phyloP scores from a whole-genome alignment of 2,113 vertebrate species.

The Scomber colias region DNA sequence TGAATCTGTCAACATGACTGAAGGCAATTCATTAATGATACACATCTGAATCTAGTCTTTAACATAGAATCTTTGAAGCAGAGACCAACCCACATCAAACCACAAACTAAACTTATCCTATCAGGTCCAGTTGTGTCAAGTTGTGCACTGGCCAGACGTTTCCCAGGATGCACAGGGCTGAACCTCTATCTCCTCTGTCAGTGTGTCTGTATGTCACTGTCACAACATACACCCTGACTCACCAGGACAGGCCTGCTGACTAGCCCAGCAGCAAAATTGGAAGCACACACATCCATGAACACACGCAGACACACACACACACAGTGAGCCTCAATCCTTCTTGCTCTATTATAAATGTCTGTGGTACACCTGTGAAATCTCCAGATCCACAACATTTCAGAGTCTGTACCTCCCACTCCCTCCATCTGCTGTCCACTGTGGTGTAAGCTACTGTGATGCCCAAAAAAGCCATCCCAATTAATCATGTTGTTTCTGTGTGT shows the following conservation, averaged over 20 bases:
- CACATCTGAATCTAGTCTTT: background rate
- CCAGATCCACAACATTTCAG: conserved; percentile 39
- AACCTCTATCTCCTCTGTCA: conserved; percentile 59
- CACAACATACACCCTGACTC: conserved; percentile 61
- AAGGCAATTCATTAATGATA: background rate
- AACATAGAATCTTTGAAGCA: background rate
- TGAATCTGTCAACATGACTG: background rate
- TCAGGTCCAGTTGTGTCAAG: conserved; percentile 44
- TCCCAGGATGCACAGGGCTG: conserved; percentile 46
- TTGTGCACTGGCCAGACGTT: conserved; percentile 45
- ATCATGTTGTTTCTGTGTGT: conserved; percentile 39
- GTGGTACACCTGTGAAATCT: conserved; percentile 63
- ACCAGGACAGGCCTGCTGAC: conserved; percentile 71
- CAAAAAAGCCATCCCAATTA: conserved; percentile 44
- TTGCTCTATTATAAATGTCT: conserved; percentile 39
- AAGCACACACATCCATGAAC: conserved; percentile 24
- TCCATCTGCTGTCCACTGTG: conserved; percentile 57
- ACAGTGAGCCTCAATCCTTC: conserved; percentile 5
- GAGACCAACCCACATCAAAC: background rate
- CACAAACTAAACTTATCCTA: conserved; percentile 3
- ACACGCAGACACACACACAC: conserved; percentile 6
- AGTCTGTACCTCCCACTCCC: conserved; percentile 43
- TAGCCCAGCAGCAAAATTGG: conserved; percentile 60
- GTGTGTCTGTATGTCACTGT: conserved; percentile 71
- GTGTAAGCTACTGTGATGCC: conserved; percentile 23